Base-by-base conservation (phyloP, 2,797 vertebrate species). In the Malurus splendens region DNA sequence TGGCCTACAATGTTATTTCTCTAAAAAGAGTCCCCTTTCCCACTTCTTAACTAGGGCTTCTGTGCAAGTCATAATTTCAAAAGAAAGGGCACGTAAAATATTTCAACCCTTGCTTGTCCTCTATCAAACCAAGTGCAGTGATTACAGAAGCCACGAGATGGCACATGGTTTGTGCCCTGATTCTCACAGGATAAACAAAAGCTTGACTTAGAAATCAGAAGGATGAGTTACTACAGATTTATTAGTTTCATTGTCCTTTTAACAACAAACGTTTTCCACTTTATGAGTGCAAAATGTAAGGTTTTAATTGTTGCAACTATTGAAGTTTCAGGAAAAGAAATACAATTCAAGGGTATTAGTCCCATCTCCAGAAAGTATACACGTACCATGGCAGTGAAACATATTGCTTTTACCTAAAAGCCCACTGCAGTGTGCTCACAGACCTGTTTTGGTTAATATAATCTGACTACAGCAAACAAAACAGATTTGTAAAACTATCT, bases 91-190 rank as follows among this genome's bases (percentile, higher is more conserved):
- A 15, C 8, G 56, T 42, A 66, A 82, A 36, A 18, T 27, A 27
- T 44, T 62, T 52, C 30, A 18, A n/a, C 14, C 39, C n/a, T 14
- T 9, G 1, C 4, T 23, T 50, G 27, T 10, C 32, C 7, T 50
- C 66, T 38, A 15, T 27, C 39, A 32, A 48, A 47, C 14, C 8
- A 76, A 60, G 11, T 95, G 94, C 61, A 95, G 86, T 92, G 74
- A 87, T 61, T 82, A 7, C 7, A 27, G 50, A 25, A 55, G 67
- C 96, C 96, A 97, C 96, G 83, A 90, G 96, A 82, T 96, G 97
- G 96, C 96, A 94, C 70, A 82, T 52, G 36, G 54, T 51, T 90
- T 94, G 90, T 44, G 91, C 61, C 25, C 61, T 32, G 45, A 18
- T 66, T 68, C 17, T 36, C 32, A 18, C 27, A 25, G 36, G 2